A percentile compares a stretch with the other conserved stretches of the same genome.
phyloP scores from a whole-genome alignment of 2,888 invertebrate genomes.

The Chouioia cunea region DNA sequence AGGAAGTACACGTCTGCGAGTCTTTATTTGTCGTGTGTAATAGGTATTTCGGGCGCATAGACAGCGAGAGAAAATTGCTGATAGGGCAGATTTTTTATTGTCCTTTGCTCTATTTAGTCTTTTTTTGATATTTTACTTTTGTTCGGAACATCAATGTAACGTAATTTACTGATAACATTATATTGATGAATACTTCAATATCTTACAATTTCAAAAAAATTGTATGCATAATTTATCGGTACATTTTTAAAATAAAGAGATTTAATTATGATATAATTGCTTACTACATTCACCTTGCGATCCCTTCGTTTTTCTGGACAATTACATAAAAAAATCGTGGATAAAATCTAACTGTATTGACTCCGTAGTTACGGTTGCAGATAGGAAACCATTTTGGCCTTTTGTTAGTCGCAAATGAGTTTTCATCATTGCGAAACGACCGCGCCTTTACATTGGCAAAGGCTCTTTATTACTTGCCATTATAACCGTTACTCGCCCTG shows the following conservation, averaged over 20 bases:
- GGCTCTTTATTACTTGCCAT: slow-evolving; percentile 29
- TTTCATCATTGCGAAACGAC: not conserved
- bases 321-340: not conserved
- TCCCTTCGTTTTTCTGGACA: no score
- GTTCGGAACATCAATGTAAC: no score
- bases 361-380: not conserved
- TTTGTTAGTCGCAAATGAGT: no score
- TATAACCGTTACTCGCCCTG: slow-evolving; percentile 41
- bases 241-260: no score
- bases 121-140: no score
- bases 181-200: no score
- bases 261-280: no score
- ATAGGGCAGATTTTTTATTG: not conserved
- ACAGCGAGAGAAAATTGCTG: slow-evolving; percentile 3
- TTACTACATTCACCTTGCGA: no score
- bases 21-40: slow-evolving; percentile 34
- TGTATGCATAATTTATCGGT: no score
- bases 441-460: slow-evolving; percentile 3
- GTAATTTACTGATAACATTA: no score
- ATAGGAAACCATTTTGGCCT: not conserved
- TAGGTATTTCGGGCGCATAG: slow-evolving; percentile 17
- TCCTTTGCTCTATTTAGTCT: no score
- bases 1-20: slow-evolving; percentile 30
- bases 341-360: slow-evolving; percentile 9
- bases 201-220: no score